These are phyloP conservation scores for Rana temporaria DNA, from an alignment of 2,113 vertebrate species.

Conservation along the genomic window DNA sequence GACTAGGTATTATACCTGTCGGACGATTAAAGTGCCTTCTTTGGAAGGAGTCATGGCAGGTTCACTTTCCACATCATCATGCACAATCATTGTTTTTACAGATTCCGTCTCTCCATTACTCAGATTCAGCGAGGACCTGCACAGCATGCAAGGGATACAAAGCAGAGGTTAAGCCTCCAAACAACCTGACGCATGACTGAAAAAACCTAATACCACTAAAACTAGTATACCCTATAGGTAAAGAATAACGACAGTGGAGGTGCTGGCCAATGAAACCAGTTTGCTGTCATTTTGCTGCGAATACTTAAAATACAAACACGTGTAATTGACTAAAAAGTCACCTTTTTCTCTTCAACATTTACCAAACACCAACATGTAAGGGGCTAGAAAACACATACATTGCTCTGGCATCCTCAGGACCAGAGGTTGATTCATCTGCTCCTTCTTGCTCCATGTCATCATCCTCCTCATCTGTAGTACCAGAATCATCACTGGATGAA, in stretches of 20 bases:
- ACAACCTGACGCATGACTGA: background rate
- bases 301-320: too few species aligned
- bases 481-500: slow-evolving; percentile 96
- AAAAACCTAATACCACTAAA: too few species aligned
- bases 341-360: background rate
- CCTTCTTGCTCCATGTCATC: slow-evolving; percentile 95
- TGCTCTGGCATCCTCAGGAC: slow-evolving; percentile 90
- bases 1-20: slow-evolving; percentile 85
- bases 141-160: background rate
- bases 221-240: too few species aligned
- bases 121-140: slow-evolving; percentile 84
- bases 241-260: too few species aligned
- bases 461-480: slow-evolving; percentile 95
- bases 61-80: slow-evolving; percentile 92
- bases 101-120: slow-evolving; percentile 97
- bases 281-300: too few species aligned
- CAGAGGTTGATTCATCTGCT: slow-evolving; percentile 91
- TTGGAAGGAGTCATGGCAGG: slow-evolving; percentile 92
- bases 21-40: slow-evolving; percentile 94
- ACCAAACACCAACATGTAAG: background rate
- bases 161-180: background rate
- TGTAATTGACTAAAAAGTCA: too few species aligned
- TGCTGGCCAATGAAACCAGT: too few species aligned
- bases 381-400: slow-evolving; percentile 76
- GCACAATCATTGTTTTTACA: slow-evolving; percentile 95